Evolutionary conservation across 2,888 invertebrate species (phyloP), one percentile per base, ranked within the genome.

Genomic region (Dryobota labecula): DNA sequence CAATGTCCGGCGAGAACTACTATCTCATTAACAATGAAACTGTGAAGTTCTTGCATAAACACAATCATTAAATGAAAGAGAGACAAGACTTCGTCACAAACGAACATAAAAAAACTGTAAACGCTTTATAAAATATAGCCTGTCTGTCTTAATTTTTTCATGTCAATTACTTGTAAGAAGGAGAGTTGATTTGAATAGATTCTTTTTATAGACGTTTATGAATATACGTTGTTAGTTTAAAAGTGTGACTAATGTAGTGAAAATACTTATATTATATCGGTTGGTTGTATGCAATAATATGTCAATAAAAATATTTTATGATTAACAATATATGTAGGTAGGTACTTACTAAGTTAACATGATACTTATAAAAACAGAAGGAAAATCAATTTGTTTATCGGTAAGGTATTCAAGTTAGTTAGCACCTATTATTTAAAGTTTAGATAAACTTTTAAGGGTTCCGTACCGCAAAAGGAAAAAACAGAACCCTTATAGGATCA

Each of bases 1-100:
- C 69, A 38, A 27, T 78, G 78, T 60, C 78, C 63, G 11, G 78
- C 78, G 8, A 73, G 69, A 49, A 43, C 72, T 33, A 78, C 69
- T 24, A 78, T 73, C n/a, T n/a, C 15, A 33, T 78, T 13, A 13
- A 78, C 15, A n/a, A 66, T 11, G 18, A 58, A 33, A 64, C 79
- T 41, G 41, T 79, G 3, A 79, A 76, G 38, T 51, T 13, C 11
- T 33, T 71, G 24, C 54, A 75, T 41, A 33, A 53, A 36, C 79
- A 79, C 61, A 79, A 79, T 58, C 79, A 79, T 60, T 79, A 49
- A 65, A 43, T 24, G 18, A n/a, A 2, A n/a, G 33, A 33, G 0
- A n/a, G 27, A 27, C 11, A 15, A 36, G 4, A 36, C 18, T 58
- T 24, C 0, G 24, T 18, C 4, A 15, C 2, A 57, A 27, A 11